Evolutionary conservation across 2,113 vertebrate species (phyloP).

Genomic region (Cathartes aura): DNA sequence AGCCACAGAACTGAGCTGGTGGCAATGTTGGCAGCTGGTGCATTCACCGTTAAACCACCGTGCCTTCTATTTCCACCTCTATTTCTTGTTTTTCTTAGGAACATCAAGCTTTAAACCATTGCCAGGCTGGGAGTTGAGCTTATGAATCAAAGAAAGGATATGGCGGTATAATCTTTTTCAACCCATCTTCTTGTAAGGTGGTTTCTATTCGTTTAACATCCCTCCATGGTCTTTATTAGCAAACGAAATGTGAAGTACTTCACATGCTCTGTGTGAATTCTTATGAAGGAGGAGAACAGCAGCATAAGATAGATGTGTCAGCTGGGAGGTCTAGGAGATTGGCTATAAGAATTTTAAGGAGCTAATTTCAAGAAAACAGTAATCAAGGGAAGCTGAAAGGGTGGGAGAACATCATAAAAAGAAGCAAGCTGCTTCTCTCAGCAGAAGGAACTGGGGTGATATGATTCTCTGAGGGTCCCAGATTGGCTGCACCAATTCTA

Average conservation of each 20-base stretch:
- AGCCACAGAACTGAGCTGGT: background rate
- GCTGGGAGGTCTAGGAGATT: slow-evolving; percentile 13
- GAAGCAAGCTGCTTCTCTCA: background rate
- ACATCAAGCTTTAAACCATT: background rate
- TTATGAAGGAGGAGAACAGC: slow-evolving; percentile 28
- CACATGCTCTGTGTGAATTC: slow-evolving; percentile 10
- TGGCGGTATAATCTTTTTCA: background rate
- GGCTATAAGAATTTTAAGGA: slow-evolving; percentile 47
- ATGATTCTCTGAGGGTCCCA: background rate
- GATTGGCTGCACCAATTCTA: background rate
- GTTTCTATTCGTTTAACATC: slow-evolving; percentile 24
- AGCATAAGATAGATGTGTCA: slow-evolving; percentile 28
- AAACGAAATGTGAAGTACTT: slow-evolving; percentile 25
- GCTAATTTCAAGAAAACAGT: slow-evolving; percentile 46
- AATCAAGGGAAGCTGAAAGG: slow-evolving; percentile 8
- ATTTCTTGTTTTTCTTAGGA: background rate
- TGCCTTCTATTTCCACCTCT: background rate
- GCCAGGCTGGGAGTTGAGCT: background rate
- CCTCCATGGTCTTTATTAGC: slow-evolving; percentile 55
- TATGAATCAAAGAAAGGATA: background rate
- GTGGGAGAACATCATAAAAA: background rate
- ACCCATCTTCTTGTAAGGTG: background rate
- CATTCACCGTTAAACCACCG: background rate
- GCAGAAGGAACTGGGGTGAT: background rate
- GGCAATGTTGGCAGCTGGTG: background rate